Base-by-base conservation (phyloP, 2,113 vertebrate genomes). In the Phrynocephalus versicolor region DNA sequence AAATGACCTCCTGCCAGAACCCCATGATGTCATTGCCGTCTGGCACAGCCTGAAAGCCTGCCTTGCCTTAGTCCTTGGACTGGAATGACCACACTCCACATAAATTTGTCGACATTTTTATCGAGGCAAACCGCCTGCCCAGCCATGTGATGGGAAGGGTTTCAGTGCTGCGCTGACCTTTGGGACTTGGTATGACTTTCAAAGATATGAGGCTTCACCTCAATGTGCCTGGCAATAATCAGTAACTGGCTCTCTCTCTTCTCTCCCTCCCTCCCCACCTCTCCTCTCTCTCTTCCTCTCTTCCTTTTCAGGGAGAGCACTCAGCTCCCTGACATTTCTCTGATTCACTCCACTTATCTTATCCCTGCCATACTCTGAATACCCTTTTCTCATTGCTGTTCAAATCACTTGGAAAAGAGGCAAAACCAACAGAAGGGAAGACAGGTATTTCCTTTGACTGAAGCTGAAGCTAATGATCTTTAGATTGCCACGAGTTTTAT, bases 61-160 rank as follows among this genome's bases (percentile, higher is more conserved):
- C 88, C 91, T 87, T 85, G 90, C 81, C 81, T 91, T 90, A 93
- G 82, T 86, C 81, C 93, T 92, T 88, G 84, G 88, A 90, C 93
- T 90, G 67, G 33, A 91, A 83, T 87, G 88, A 94, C 90, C 90
- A 73, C 90, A 84, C 90, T 89, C 89, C 93, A 88, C 88, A 94
- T 91, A 94, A 93, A 94, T 92, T 94, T 94, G 91, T 92, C 91
- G 91, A 91, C 23, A 33, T 73, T 85, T 93, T 95, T 93, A 91
- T 93, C 89, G 92, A 92, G 90, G 90, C 84, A 90, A 94, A 93
- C 90, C 83, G 80, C 90, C 86, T 89, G 90, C 89, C 84, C 90
- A 91, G 90, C 1, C 5, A 83, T 83, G 83, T 84, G 85, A 87
- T 87, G 82, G 89, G 91, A 81, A 87, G 90, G 89, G 87, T 88